Evolutionary conservation across 2,797 vertebrate species (phyloP).

Genomic region (Phrynocephalus forsythii): DNA sequence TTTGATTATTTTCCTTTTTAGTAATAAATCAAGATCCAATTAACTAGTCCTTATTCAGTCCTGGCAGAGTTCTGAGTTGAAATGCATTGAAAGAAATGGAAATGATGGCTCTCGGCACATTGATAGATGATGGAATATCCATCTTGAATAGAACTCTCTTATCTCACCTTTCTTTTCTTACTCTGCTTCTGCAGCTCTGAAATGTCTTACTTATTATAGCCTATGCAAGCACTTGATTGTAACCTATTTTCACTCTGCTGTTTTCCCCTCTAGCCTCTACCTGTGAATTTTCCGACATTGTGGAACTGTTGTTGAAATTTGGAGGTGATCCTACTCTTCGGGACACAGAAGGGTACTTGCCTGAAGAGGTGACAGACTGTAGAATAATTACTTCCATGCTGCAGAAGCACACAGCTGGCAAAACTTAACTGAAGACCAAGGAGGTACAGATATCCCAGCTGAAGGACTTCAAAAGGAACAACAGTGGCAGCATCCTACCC

Average conservation of each 20-base stretch:
- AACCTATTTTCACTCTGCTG: constrained; percentile 16
- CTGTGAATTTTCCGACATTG: constrained; percentile 94
- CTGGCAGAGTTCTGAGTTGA: not conserved
- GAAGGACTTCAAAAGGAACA: not conserved
- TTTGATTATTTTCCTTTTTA: constrained; percentile 34
- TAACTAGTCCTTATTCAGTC: accelerated
- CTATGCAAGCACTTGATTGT: not conserved
- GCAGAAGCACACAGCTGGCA: constrained; percentile 80
- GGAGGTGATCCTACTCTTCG: constrained; percentile 91
- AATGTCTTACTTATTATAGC: accelerated
- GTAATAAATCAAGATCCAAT: constrained; percentile 24
- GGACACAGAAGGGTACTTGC: constrained; percentile 93
- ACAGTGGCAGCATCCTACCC: constrained; percentile 31
- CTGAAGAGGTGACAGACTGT: constrained; percentile 93
- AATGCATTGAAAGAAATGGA: constrained; percentile 28
- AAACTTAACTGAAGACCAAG: constrained; percentile 74
- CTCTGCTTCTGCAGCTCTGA: not conserved
- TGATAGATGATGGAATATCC: not conserved
- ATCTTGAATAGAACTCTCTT: not conserved
- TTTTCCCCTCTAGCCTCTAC: constrained; percentile 84
- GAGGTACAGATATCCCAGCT: constrained; percentile 3
- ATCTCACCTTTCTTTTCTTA: accelerated
- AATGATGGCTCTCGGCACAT: constrained; percentile 21
- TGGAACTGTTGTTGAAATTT: constrained; percentile 89
- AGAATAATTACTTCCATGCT: constrained; percentile 86